Evolutionary conservation across 2,888 invertebrate genomes (phyloP), one percentile per base, ranked within the genome.

Genomic region (Yponomeuta plumbellus): DNA sequence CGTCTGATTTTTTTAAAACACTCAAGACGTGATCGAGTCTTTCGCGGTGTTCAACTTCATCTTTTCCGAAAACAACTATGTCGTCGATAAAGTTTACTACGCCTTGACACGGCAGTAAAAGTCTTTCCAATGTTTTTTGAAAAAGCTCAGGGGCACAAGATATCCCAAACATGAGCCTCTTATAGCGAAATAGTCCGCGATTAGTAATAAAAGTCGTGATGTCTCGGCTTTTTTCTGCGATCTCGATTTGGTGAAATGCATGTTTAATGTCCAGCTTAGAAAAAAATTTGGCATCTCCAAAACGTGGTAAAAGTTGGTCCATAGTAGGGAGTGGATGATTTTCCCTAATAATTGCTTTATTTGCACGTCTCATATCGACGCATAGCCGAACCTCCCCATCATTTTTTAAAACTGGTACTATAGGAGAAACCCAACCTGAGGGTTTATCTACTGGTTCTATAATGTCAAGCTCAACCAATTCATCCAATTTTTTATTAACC

Each of bases 211-310:
- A 63, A 13, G 67, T 67, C 34, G 67, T 64, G 17, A 65, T 65
- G 22, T 65, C 13, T 13, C 67, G 22, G n/a, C 20, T 34, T 11
- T 65, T 44, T 44, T 11, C n/a, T 21, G 22, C 10, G 11, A 67
- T 17, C 3, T 67, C 61, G 21, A 67, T 3, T 22, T 65, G 65
- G 21, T 67, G 70, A 52, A 70, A 69, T 39, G 71, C 66, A 61
- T 71, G 44, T 63, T 71, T 69, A 0, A 71, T 56, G 40, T 71
- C 72, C 1, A 71, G 21, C 59, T 69, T 71, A 1, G 67, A 66
- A 68, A 73, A 72, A 11, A 66, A 11, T 59, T 66, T 69, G 2
- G 72, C 70, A 21, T 70, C 65, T 39, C 59, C 22, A 11, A 71
- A 56, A 34, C 69, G 70, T 11, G 72, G 69, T 34, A 71, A n/a